Percentiles rank a stretch among this genome's conserved stretches.
Conservation (phyloP, 2,797 vertebrate genomes). For the Siniperca scherzeri region DNA sequence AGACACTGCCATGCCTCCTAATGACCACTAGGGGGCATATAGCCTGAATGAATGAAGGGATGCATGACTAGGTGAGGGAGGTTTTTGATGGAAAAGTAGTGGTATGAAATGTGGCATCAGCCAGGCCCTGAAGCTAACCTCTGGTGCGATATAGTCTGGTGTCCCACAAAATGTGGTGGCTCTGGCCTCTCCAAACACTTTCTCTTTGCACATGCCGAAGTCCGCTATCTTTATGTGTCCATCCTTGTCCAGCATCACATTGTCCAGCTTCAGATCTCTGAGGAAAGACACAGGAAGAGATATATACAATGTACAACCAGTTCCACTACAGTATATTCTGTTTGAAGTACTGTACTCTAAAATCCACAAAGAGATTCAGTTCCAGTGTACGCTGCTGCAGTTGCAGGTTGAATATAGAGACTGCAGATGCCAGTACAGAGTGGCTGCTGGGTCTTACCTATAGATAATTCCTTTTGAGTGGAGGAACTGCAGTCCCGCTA, state of each 20-base stretch:
- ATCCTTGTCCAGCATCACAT: slow-evolving; percentile 94
- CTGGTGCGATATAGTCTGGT: slow-evolving; percentile 97
- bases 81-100: background rate
- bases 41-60: background rate
- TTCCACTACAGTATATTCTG: background rate
- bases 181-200: slow-evolving; percentile 87
- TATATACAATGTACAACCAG: background rate
- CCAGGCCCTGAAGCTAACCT: slow-evolving; percentile 81
- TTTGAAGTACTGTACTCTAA: slow-evolving; percentile 3
- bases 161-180: slow-evolving; percentile 98
- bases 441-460: slow-evolving; percentile 85
- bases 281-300: slow-evolving; percentile 12
- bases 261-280: slow-evolving; percentile 98
- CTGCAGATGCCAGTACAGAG: background rate
- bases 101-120: background rate
- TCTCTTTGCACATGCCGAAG: slow-evolving; percentile 99
- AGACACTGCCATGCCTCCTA: background rate
- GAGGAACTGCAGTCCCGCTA: slow-evolving; percentile 96
- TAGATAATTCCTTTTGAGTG: slow-evolving; percentile 96
- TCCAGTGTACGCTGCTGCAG: background rate
- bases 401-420: background rate
- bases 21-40: slow-evolving; percentile 12
- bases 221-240: slow-evolving; percentile 99
- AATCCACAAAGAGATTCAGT: background rate
- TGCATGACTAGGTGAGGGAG: background rate